Base-by-base conservation (phyloP, 1,140 invertebrate species). In the Eriosoma lanigerum region DNA sequence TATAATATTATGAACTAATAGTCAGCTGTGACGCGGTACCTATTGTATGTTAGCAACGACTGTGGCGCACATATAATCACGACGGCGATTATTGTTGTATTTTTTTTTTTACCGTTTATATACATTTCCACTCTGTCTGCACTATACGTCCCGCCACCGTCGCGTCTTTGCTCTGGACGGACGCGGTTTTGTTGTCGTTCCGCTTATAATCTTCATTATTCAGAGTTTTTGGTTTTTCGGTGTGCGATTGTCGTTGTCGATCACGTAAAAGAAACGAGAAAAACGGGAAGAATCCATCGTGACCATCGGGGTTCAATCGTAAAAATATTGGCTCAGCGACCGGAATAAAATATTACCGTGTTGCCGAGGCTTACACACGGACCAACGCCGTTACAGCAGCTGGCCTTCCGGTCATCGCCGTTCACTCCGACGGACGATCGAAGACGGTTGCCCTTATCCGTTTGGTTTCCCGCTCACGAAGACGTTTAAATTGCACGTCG, bases 41-140 rank as follows among this genome's bases (percentile, higher is more conserved):
- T 12, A 19, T 0, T 5, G 68, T n/a, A 72, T 32, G 68, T 72
- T 72, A n/a, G 68, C 48, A 17, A 10, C 68, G 68, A 46, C 50
- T 4, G 38, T 9, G n/a, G 46, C 26, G 46, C 66, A n/a, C 66
- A 24, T 52, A 72, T 72, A 72, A 72, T 72, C 68, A 72, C 68
- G 48, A 3, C 17, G 17, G 24, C 68, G 21, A 52, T 52, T 72
- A 72, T 72, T 72, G 46, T 72, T 72, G 68, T 72, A 72, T 72
- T 68, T 66, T 44, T 66, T 66, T 50, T 72, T 29, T 13, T 72
- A 72, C 68, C 68, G 68, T 72, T 72, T 72, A 72, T 52, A 72
- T 32, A 72, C 68, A 52, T 52, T 29, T 52, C 24, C 68, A 52
- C 68, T 72, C 24, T 10, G 24, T 48, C 46, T 46, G 66, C 46